phyloP scores from a whole-genome alignment of 2,797 vertebrate genomes.

The Gephyroberyx darwinii region DNA sequence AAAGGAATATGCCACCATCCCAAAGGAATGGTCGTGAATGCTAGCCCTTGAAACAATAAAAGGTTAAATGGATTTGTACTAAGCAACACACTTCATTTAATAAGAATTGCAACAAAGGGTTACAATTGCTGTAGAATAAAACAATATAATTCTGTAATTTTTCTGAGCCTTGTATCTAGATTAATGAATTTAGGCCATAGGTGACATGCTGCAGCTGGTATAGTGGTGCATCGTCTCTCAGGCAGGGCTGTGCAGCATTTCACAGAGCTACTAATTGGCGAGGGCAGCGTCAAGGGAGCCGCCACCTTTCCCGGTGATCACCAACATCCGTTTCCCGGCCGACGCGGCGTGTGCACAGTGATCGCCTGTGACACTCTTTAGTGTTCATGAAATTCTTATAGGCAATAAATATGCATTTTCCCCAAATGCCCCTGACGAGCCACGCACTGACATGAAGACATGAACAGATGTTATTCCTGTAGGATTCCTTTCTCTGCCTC shows the following conservation, averaged over 20 bases:
- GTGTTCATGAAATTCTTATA: constrained; percentile 82
- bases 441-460: constrained; percentile 60
- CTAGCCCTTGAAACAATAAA: background rate
- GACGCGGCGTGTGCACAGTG: constrained; percentile 62
- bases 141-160: background rate
- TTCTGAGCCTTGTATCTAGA: background rate
- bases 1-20: too few species aligned
- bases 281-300: constrained; percentile 70
- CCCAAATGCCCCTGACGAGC: constrained; percentile 66
- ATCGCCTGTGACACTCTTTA: constrained; percentile 78
- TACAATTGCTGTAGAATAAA: constrained; percentile 2
- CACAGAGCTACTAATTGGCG: constrained; percentile 64
- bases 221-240: constrained; percentile 46
- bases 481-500: constrained; percentile 55
- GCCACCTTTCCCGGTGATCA: constrained; percentile 68
- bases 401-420: constrained; percentile 80
- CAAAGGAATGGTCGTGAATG: background rate
- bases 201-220: constrained; percentile 63
- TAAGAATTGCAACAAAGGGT: constrained; percentile 5
- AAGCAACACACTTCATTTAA: too few species aligned
- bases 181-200: constrained; percentile 30
- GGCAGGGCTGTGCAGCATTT: constrained; percentile 49
- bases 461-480: constrained; percentile 79
- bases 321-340: constrained; percentile 72
- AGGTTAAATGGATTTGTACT: too few species aligned